Percentiles rank a stretch among this genome's conserved stretches.
Evolutionary conservation across 1,140 invertebrate genomes (phyloP).

Genomic region (Rhizoglyphus robini): DNA sequence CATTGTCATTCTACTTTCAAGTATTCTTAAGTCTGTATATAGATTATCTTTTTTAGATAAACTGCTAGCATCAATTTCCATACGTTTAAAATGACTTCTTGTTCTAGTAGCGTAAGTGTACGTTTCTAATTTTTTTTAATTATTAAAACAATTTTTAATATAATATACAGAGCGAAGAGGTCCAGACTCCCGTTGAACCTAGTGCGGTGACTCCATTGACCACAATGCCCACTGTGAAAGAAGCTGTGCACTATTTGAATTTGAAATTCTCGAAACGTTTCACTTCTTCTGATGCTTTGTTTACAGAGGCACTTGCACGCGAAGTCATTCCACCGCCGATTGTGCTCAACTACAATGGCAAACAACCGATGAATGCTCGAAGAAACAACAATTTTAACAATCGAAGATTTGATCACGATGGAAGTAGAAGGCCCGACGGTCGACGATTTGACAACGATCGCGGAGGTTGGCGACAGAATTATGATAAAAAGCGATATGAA

Average conservation of each 20-base stretch:
- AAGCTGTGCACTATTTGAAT: slow-evolving; percentile 1
- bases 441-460: not conserved
- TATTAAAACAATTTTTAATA: too few species aligned
- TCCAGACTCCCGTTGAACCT: too few species aligned
- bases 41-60: too few species aligned
- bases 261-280: not conserved
- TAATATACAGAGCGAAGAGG: too few species aligned
- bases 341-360: not conserved
- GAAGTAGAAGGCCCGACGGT: not conserved
- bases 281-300: not conserved
- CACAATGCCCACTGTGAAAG: not conserved
- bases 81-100: too few species aligned
- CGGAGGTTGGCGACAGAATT: too few species aligned
- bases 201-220: not conserved
- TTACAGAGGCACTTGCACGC: not conserved
- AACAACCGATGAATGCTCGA: not conserved
- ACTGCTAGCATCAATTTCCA: too few species aligned
- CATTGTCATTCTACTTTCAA: too few species aligned
- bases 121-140: too few species aligned
- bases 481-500: too few species aligned
- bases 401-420: not conserved
- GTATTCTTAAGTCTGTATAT: too few species aligned
- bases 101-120: too few species aligned
- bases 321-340: not conserved
- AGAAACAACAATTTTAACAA: not conserved